Conservation (phyloP, 2,888 invertebrate genomes). For the Phorcus lineatus region DNA sequence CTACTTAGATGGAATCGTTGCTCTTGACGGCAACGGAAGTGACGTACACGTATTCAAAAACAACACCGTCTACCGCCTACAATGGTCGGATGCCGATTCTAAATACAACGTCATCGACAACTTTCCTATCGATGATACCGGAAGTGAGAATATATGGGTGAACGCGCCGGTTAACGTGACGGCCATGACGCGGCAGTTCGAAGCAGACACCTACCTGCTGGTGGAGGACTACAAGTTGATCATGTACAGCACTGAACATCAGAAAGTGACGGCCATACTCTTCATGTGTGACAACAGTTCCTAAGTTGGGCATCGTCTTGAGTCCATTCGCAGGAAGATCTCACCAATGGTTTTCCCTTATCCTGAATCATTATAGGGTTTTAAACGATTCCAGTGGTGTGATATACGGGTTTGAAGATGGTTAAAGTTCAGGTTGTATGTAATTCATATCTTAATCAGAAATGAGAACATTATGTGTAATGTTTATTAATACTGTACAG, state of each 20-base stretch:
- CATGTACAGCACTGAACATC: neutral
- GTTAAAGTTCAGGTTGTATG: no score
- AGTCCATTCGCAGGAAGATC: no score
- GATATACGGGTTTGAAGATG: no score
- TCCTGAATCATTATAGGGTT: no score
- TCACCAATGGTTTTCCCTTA: no score
- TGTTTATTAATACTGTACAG: no score
- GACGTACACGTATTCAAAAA: neutral
- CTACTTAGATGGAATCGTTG: neutral
- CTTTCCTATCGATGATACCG: neutral
- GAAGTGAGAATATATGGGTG: neutral
- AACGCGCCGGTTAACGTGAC: neutral
- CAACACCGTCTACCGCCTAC: neutral
- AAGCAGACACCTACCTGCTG: neutral
- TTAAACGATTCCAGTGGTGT: no score
- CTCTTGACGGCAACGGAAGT: neutral
- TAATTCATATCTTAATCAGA: no score
- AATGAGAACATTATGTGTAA: no score
- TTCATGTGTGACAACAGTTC: neutral
- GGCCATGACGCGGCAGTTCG: neutral
- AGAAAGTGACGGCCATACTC: neutral
- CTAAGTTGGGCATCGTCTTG: no score
- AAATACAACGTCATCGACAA: neutral
- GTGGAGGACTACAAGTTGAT: neutral
- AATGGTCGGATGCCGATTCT: neutral